Percentiles rank a stretch among this genome's conserved stretches.
These are phyloP conservation scores for Avahi laniger DNA, from an alignment of 2,797 vertebrate species.

Conservation along the genomic window DNA sequence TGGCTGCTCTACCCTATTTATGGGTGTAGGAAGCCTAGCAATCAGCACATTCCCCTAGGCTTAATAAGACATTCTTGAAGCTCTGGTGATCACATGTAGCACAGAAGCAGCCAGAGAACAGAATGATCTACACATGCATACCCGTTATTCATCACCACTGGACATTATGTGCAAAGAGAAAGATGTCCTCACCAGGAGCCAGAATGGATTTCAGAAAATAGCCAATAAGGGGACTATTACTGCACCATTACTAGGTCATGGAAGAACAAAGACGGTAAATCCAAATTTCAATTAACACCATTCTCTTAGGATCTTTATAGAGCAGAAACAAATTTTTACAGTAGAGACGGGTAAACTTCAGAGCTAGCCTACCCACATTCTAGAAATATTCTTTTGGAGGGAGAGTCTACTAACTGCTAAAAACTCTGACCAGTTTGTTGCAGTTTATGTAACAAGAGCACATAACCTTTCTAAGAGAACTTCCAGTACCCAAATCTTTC, in stretches of 20 bases:
- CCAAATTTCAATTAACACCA: background rate
- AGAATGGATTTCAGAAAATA: background rate
- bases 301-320: background rate
- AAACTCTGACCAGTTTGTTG: background rate
- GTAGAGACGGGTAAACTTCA: background rate
- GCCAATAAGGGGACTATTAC: background rate
- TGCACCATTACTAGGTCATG: background rate
- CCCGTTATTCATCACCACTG: background rate
- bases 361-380: background rate
- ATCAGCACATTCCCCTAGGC: background rate
- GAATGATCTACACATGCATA: background rate
- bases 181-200: background rate
- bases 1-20: background rate
- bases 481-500: background rate
- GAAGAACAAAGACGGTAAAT: background rate
- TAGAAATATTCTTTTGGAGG: background rate
- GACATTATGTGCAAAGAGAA: background rate
- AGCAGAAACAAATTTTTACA: background rate
- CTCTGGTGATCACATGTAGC: background rate
- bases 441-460: background rate
- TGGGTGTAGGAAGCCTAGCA: background rate
- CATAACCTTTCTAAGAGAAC: background rate
- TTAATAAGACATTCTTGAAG: background rate
- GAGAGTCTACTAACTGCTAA: background rate
- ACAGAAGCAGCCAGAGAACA: background rate